Percentiles rank a stretch among this genome's conserved stretches.
Conservation (phyloP, 2,888 invertebrate species). For the Crocallis elinguaria region DNA sequence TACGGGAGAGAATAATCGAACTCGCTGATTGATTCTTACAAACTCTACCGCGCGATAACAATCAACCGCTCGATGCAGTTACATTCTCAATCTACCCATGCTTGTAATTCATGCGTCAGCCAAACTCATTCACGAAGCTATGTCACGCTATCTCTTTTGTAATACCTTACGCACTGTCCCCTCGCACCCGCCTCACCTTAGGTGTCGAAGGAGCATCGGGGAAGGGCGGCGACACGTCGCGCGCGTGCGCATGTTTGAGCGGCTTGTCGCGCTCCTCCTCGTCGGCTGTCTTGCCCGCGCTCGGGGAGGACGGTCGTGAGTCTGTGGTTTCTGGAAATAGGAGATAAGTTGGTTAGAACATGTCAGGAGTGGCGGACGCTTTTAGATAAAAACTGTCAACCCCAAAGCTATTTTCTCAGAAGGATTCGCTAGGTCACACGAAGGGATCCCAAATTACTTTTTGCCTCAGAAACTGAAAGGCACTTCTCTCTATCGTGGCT, state of each 20-base stretch:
- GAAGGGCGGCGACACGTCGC: slow-evolving; percentile 80
- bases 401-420: too few species aligned
- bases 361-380: too few species aligned
- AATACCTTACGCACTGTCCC: slow-evolving; percentile 9
- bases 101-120: background rate
- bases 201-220: slow-evolving; percentile 88
- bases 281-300: slow-evolving; percentile 32
- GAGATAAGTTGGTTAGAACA: background rate
- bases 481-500: too few species aligned
- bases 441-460: too few species aligned
- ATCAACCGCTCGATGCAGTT: too few species aligned
- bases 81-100: too few species aligned
- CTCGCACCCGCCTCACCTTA: slow-evolving; percentile 74
- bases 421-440: too few species aligned
- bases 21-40: too few species aligned
- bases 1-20: too few species aligned
- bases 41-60: too few species aligned
- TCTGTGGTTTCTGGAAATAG: slow-evolving; percentile 29
- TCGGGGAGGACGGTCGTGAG: slow-evolving; percentile 35
- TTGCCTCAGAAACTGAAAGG: too few species aligned
- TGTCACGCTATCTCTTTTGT: slow-evolving; percentile 3
- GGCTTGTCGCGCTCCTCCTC: slow-evolving; percentile 65
- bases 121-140: background rate
- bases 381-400: too few species aligned
- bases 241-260: slow-evolving; percentile 76